A percentile compares a stretch with the other conserved stretches of the same genome.
These are phyloP conservation scores for Struthio camelus DNA, from an alignment of 2,113 vertebrate genomes.

Conservation along the genomic window DNA sequence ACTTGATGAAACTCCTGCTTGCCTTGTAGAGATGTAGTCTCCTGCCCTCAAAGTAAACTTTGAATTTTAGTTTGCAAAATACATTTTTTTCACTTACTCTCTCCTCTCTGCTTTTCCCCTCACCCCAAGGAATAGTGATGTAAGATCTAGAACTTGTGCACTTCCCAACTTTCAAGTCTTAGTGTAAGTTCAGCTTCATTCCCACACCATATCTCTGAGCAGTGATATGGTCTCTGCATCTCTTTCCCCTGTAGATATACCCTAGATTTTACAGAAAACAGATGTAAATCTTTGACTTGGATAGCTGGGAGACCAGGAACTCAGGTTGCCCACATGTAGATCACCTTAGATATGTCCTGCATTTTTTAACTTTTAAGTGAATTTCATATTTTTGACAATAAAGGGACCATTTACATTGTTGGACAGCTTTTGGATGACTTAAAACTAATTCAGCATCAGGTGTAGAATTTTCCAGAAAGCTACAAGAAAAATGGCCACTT, in stretches of 20 bases:
- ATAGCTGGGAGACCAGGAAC: neutral
- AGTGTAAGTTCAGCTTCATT: neutral
- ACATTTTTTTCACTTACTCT: neutral
- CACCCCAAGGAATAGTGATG: neutral
- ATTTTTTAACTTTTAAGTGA: neutral
- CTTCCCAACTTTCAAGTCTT: neutral
- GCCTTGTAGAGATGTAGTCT: neutral
- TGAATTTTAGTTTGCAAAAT: neutral
- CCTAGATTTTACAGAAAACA: neutral
- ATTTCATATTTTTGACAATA: neutral
- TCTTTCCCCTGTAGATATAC: neutral
- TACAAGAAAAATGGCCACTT: neutral
- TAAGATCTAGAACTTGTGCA: neutral
- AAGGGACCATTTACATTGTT: neutral
- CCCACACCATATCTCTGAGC: neutral
- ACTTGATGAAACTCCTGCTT: neutral
- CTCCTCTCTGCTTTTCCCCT: neutral
- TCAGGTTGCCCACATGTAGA: neutral
- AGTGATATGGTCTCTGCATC: neutral
- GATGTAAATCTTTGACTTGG: neutral
- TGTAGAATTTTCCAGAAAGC: neutral
- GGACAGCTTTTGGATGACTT: neutral
- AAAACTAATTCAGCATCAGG: neutral
- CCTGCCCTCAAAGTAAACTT: neutral
- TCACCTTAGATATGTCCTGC: neutral